phyloP scores from a whole-genome alignment of 1,140 invertebrate species.

The Heliconius nattereri region DNA sequence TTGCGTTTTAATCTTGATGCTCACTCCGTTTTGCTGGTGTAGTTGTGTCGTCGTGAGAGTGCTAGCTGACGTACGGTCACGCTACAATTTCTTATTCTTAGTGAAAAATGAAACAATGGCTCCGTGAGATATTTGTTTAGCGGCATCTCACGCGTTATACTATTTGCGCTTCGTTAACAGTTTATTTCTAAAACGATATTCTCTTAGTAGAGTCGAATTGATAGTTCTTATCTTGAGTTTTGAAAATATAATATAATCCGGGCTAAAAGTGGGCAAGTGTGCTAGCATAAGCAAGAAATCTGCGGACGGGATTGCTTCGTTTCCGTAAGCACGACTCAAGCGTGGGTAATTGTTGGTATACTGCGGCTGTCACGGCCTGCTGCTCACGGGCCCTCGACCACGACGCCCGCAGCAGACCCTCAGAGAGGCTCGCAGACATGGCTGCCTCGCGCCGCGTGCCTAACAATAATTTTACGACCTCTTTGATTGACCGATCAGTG shows the following conservation, averaged over 20 bases:
- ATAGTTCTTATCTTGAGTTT: slow-evolving; percentile 15
- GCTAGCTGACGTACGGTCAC: slow-evolving; percentile 47
- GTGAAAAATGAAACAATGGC: slow-evolving; percentile 71
- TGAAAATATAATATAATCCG: slow-evolving; percentile 31
- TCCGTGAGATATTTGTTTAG: slow-evolving; percentile 66
- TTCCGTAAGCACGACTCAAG: slow-evolving; percentile 62
- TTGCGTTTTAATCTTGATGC: slow-evolving; percentile 53
- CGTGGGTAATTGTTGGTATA: slow-evolving; percentile 77
- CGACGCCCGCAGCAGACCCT: slow-evolving; percentile 68
- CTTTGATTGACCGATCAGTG: slow-evolving; percentile 65
- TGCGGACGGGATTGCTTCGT: slow-evolving; percentile 53
- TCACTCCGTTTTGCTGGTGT: slow-evolving; percentile 42
- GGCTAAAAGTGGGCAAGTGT: slow-evolving; percentile 41
- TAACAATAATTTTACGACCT: slow-evolving; percentile 59
- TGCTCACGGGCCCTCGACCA: slow-evolving; percentile 72
- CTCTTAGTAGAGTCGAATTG: slow-evolving; percentile 24
- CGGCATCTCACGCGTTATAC: slow-evolving; percentile 15
- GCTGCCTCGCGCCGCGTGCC: slow-evolving; percentile 53
- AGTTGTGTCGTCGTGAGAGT: slow-evolving; percentile 55
- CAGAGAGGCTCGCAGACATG: slow-evolving; percentile 70
- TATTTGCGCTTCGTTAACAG: slow-evolving; percentile 30
- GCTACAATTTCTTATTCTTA: slow-evolving; percentile 62
- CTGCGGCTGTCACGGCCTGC: slow-evolving; percentile 71
- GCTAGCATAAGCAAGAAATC: slow-evolving; percentile 55
- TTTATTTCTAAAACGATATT: slow-evolving; percentile 1